A percentile compares a stretch with the other conserved stretches of the same genome.
phyloP scores from a whole-genome alignment of 30 jellyfish, hydroid and myxozoan genomes.

The Pseudorhiza aurosa region DNA sequence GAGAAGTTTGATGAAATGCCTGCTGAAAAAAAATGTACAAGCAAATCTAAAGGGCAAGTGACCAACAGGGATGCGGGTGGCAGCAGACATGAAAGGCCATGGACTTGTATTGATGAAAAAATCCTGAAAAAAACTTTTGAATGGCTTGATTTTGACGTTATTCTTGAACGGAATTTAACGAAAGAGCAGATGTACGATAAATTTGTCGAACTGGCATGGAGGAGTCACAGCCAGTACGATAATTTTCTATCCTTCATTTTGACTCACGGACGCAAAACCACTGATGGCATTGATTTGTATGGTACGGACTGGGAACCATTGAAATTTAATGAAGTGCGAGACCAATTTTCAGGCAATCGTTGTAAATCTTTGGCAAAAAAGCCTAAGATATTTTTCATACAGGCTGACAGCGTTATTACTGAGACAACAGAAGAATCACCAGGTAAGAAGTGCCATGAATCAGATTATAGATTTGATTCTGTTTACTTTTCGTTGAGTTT shows the following conservation, averaged over 20 bases:
- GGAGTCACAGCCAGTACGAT: constrained; percentile 28
- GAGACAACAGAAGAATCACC: too few species aligned
- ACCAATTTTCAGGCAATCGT: neutral
- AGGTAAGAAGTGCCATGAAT: too few species aligned
- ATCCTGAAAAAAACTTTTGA: constrained; percentile 18
- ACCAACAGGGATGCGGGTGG: neutral
- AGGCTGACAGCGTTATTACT: constrained; percentile 71
- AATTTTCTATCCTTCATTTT: constrained; percentile 52
- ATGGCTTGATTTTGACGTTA: constrained; percentile 25
- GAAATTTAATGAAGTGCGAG: neutral
- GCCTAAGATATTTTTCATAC: constrained; percentile 69
- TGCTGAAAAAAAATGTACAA: neutral
- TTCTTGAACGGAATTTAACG: constrained; percentile 3
- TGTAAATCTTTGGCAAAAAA: constrained; percentile 24
- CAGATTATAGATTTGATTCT: too few species aligned
- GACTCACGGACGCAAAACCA: constrained; percentile 48
- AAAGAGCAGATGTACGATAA: neutral
- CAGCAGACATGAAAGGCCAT: constrained; percentile 14
- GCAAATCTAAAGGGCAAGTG: neutral
- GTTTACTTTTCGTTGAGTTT: too few species aligned
- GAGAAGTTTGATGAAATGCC: neutral
- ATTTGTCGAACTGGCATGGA: neutral
- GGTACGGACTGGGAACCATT: constrained; percentile 57
- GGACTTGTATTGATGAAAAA: constrained; percentile 35
- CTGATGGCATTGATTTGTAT: neutral